Evolutionary conservation across 2,113 vertebrate species (phyloP).

Genomic region (Zootoca vivipara): DNA sequence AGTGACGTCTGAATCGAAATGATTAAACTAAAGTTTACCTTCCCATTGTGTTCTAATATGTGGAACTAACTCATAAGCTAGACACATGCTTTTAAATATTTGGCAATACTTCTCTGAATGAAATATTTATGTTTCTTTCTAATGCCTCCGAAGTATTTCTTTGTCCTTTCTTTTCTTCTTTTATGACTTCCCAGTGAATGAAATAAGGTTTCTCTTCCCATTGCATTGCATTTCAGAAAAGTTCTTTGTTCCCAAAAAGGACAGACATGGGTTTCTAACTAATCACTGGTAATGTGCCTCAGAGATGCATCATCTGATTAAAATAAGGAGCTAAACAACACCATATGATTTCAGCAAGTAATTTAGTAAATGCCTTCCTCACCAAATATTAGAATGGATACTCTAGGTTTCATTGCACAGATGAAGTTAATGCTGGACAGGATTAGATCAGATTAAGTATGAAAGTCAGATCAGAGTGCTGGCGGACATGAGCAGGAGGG

Average conservation of each 20-base stretch:
- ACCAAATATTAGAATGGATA: constrained; percentile 80
- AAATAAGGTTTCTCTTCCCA: constrained; percentile 53
- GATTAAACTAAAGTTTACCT: constrained; percentile 5
- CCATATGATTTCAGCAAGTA: constrained; percentile 84
- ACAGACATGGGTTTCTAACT: constrained; percentile 74
- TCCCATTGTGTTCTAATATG: constrained; percentile 55
- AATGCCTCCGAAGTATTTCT: constrained; percentile 6
- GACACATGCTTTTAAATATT: constrained; percentile 40
- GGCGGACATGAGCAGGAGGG: constrained; percentile 74
- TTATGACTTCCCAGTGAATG: constrained; percentile 41
- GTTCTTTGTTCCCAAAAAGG: constrained; percentile 71
- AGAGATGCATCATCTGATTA: constrained; percentile 79
- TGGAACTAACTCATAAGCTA: constrained; percentile 36
- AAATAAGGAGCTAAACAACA: constrained; percentile 83
- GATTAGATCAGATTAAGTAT: constrained; percentile 90
- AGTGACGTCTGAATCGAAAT: constrained; percentile 13
- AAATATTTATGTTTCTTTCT: constrained; percentile 31
- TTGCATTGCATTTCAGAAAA: constrained; percentile 64
- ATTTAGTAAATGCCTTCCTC: constrained; percentile 89
- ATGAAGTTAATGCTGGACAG: constrained; percentile 84
- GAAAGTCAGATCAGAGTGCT: constrained; percentile 84
- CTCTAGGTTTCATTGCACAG: constrained; percentile 86
- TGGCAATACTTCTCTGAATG: constrained; percentile 45
- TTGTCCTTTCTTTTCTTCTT: constrained; percentile 41
- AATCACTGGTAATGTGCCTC: constrained; percentile 77